phyloP scores from a whole-genome alignment of 2,888 invertebrate species.

The Osedax frankpressi region DNA sequence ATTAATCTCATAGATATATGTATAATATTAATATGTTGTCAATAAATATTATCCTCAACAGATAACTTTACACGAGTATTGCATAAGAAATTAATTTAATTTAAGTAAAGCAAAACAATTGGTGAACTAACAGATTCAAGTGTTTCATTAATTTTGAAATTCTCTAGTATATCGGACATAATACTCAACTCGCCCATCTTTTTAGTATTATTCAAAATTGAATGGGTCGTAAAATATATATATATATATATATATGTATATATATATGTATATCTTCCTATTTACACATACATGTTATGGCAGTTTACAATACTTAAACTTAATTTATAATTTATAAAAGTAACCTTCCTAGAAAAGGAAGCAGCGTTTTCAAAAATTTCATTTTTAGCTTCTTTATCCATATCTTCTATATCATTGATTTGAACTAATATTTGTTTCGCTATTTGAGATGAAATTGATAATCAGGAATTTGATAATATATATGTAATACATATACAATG shows the following conservation, averaged over 20 bases:
- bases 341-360: not conserved
- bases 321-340: not conserved
- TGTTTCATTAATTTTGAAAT: not conserved
- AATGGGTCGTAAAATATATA: not conserved
- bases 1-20: no score
- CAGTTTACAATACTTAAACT: not conserved
- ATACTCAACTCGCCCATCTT: not conserved
- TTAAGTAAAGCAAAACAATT: no score
- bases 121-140: not conserved
- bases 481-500: no score
- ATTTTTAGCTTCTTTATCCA: not conserved
- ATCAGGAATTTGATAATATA: no score
- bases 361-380: not conserved
- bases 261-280: not conserved
- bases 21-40: no score
- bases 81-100: no score
- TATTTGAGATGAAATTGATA: no score
- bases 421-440: no score
- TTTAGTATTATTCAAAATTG: not conserved
- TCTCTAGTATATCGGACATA: not conserved
- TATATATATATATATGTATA: not conserved
- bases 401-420: no score
- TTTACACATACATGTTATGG: not conserved
- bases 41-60: no score
- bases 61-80: no score